Conservation (phyloP, 2,113 vertebrate genomes). For the Sigmodon hispidus region DNA sequence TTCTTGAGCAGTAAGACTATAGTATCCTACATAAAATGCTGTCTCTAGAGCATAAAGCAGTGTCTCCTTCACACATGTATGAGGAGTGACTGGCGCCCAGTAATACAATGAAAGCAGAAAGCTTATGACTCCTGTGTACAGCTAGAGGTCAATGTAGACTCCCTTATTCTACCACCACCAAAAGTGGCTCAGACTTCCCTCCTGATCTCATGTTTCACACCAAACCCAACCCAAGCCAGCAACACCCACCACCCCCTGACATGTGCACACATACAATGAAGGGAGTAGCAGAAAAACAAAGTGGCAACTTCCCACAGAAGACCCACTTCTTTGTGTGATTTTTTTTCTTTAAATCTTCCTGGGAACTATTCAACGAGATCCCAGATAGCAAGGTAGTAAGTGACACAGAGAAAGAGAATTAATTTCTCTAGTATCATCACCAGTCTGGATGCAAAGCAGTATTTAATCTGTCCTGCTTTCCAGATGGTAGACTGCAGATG, state of each 20-base stretch:
- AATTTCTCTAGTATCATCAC: not conserved
- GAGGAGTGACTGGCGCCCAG: not conserved
- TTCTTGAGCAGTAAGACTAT: not conserved
- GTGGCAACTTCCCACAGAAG: not conserved
- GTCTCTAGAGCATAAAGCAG: not conserved
- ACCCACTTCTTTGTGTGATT: not conserved
- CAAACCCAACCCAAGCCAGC: not conserved
- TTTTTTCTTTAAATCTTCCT: not conserved
- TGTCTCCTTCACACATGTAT: not conserved
- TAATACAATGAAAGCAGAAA: not conserved
- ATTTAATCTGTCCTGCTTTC: not conserved
- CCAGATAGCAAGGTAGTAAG: not conserved
- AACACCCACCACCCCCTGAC: not conserved
- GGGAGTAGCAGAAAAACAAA: not conserved
- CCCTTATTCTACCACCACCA: not conserved
- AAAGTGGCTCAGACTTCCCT: not conserved
- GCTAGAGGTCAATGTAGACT: not conserved
- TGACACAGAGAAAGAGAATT: conserved; percentile 12
- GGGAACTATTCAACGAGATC: not conserved
- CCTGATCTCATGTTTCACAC: not conserved
- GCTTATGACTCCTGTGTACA: not conserved
- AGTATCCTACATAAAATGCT: not conserved
- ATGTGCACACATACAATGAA: not conserved
- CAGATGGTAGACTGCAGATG: not conserved
- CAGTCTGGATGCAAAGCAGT: not conserved